These are phyloP conservation scores for Drosophila sordidula DNA, from an alignment of 2,888 invertebrate species.

Conservation along the genomic window DNA sequence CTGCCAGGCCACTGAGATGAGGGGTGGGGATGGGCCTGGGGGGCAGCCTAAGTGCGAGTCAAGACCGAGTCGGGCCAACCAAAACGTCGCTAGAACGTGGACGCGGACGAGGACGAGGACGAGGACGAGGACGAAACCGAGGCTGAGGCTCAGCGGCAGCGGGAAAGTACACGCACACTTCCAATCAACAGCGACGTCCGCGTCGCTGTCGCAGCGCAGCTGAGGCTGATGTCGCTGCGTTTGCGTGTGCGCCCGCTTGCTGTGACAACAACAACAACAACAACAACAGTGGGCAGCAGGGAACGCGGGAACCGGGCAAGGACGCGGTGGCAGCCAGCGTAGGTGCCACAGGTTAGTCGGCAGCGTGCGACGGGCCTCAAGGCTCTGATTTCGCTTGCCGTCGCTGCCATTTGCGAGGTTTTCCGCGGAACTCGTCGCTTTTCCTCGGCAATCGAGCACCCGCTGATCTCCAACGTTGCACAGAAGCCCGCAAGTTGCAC, in stretches of 20 bases:
- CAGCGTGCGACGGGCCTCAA: conserved; percentile 58
- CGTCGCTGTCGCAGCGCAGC: conserved; percentile 5
- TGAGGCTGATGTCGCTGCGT: background rate
- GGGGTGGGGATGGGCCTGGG: background rate
- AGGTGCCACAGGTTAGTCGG: conserved; percentile 58
- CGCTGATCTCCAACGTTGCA: conserved; percentile 57
- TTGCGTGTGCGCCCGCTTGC: conserved; percentile 71
- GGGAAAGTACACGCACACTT: conserved; percentile 63
- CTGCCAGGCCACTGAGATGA: conserved; percentile 26
- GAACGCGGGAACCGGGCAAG: conserved; percentile 33
- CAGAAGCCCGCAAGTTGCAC: conserved; percentile 58
- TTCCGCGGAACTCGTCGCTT: conserved; percentile 54
- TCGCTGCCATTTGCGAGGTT: conserved; percentile 12
- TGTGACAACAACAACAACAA: conserved; percentile 46
- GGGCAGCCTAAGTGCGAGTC: conserved; percentile 30
- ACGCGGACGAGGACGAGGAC: background rate
- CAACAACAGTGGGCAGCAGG: conserved; percentile 3
- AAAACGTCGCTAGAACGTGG: conserved; percentile 77
- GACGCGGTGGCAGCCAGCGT: conserved; percentile 31
- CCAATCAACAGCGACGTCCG: conserved; percentile 51
- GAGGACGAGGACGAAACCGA: conserved; percentile 22
- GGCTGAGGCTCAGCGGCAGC: conserved; percentile 36
- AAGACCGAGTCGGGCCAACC: conserved; percentile 60
- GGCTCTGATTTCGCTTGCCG: conserved; percentile 30
- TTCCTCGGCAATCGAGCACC: conserved; percentile 65